These are phyloP conservation scores for Caranx melampygus DNA, from an alignment of 2,113 vertebrate genomes.

Conservation along the genomic window DNA sequence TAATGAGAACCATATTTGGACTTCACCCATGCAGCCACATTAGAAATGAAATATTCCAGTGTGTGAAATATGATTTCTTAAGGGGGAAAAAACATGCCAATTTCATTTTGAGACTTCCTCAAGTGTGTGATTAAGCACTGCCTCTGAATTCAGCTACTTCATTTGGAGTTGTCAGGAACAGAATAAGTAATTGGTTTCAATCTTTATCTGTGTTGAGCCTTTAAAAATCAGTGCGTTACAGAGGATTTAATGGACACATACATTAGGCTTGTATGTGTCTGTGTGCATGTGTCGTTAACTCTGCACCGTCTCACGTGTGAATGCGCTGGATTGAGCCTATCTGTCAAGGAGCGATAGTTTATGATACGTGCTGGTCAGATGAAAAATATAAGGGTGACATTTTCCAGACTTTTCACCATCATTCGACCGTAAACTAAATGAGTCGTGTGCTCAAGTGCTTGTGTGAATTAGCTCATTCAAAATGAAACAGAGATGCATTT, in stretches of 20 bases:
- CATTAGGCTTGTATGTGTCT: neutral
- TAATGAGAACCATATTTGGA: slow-evolving; percentile 65
- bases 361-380: slow-evolving; percentile 74
- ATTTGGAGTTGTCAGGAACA: neutral
- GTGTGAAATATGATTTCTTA: slow-evolving; percentile 20
- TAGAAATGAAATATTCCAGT: slow-evolving; percentile 25
- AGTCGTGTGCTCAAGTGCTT: slow-evolving; percentile 69
- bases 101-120: neutral
- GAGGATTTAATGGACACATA: neutral
- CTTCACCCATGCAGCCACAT: slow-evolving; percentile 30
- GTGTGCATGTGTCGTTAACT: neutral
- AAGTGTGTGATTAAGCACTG: neutral
- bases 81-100: neutral
- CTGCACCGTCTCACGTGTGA: slow-evolving; percentile 34
- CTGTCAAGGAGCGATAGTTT: slow-evolving; percentile 66
- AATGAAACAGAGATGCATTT: slow-evolving; percentile 82
- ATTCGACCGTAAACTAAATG: slow-evolving; percentile 74
- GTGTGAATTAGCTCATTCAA: slow-evolving; percentile 84
- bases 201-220: neutral
- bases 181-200: neutral
- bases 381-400: slow-evolving; percentile 77
- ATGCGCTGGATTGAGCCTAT: slow-evolving; percentile 54
- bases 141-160: neutral
- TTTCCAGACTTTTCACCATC: slow-evolving; percentile 80
- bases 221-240: neutral